These are phyloP conservation scores for Pangasianodon gigas DNA, from an alignment of 2,113 vertebrate species.

Conservation along the genomic window DNA sequence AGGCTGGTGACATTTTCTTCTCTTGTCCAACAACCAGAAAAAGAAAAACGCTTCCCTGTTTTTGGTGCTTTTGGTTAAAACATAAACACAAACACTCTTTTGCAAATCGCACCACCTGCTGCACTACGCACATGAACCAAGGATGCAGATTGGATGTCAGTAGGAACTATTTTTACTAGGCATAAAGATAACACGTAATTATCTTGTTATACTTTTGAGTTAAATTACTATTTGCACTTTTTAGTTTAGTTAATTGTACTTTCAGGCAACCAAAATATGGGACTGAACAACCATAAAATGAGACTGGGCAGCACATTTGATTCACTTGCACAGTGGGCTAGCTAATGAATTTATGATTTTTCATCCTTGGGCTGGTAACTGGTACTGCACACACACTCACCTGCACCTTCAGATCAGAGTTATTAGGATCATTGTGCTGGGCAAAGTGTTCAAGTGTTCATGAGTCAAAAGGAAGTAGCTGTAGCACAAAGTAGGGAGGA, in stretches of 20 bases:
- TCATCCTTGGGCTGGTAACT: neutral
- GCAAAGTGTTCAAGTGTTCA: neutral
- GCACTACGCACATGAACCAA: neutral
- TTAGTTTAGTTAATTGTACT: no score
- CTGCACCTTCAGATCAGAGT: neutral
- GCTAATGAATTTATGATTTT: neutral
- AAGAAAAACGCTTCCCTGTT: no score
- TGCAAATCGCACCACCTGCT: neutral
- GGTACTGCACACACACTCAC: neutral
- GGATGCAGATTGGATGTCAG: neutral
- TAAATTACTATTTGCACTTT: neutral
- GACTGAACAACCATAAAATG: neutral
- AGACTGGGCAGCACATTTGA: neutral
- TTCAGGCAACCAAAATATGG: no score
- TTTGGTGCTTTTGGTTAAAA: neutral
- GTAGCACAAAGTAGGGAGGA: neutral
- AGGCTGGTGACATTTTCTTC: no score
- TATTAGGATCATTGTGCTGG: neutral
- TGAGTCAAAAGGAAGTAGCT: neutral
- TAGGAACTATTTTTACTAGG: neutral
- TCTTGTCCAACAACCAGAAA: no score
- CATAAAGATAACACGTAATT: no score
- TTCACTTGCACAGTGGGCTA: neutral
- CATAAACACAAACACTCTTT: neutral
- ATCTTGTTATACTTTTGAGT: no score